Base-by-base conservation (phyloP, 1,140 invertebrate species). In the Sinella curviseta region DNA sequence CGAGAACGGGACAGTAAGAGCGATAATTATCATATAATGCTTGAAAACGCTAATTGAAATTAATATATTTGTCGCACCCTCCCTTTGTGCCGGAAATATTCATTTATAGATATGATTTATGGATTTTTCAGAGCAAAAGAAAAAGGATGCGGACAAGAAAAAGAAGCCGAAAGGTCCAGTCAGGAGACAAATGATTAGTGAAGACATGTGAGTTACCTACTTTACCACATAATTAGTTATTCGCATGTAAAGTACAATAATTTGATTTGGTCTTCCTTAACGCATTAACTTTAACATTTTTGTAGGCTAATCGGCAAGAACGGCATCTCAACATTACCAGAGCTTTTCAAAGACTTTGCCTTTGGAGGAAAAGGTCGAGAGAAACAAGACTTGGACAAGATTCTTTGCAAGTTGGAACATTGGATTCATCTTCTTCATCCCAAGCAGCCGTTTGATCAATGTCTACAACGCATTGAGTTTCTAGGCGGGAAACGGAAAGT, bases 401-500 rank as follows among this genome's bases (percentile, higher is more conserved):
- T 97, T 0, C 90, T 98, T 88, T 92, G 92, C 55, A 92, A 91
- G 82, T 85, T 97, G 75, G 94, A 98, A 84, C 95, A 97, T 84
- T 98, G 97, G 97, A 92, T 92, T 1, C 95, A 97, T 86, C 89
- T 96, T 78, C 85, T 98, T 60, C 97, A 93, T 89, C 95, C 96
- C 0, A 95, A 93, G 85, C 93, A 93, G 83, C 89, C 92, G 26
- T 97, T 97, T 88, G 92, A 94, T 85, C 94, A 97, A 86, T 93
- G 93, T 80, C 87, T 97, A 0, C 91, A 92, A 76, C 92, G 92
- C 87, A 90, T 95, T 74, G 95, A 97, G 85, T 90, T 90, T 67
- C 88, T 97, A 0, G 95, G 95, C 0, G 88, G 88, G 28, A 94
- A 94, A 83, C 85, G 85, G 76, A 92, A 90, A 79, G 86, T 90